These are phyloP conservation scores for Trilocha varians DNA, from an alignment of 2,888 invertebrate genomes.

Conservation along the genomic window DNA sequence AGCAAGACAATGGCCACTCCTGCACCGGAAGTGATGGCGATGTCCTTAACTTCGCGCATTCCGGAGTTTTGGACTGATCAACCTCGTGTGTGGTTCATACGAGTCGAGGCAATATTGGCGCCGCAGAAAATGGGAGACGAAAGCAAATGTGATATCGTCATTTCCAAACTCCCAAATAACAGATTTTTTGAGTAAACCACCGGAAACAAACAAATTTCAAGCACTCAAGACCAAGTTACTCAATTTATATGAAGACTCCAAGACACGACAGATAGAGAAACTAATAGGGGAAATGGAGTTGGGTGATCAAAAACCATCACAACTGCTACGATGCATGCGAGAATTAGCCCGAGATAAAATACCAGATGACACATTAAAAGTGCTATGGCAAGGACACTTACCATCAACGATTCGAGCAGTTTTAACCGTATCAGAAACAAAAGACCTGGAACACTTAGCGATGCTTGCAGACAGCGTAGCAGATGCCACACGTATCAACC, in stretches of 20 bases:
- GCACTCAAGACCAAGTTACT: conserved; percentile 7
- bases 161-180: conserved; percentile 13
- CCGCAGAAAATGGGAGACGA: conserved; percentile 11
- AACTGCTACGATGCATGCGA: conserved; percentile 12
- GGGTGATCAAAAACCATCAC: conserved; percentile 11
- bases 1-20: too few relatives aligned
- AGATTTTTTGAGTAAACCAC: conserved; percentile 14
- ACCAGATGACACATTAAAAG: conserved; percentile 1
- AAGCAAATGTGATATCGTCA: conserved; percentile 11
- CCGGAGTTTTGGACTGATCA: conserved; percentile 16
- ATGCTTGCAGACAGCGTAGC: conserved; percentile 6
- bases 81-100: conserved; percentile 16
- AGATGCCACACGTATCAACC: conserved; percentile 1
- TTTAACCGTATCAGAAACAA: conserved; percentile 5
- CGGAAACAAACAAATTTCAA: conserved; percentile 10
- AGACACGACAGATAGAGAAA: conserved; percentile 9
- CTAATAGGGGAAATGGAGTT: conserved; percentile 10
- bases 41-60: not conserved
- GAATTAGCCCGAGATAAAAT: conserved; percentile 8
- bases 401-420: conserved; percentile 7
- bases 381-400: conserved; percentile 6
- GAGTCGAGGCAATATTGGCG: conserved; percentile 8
- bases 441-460: too few relatives aligned
- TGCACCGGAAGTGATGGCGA: too few relatives aligned
- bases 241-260: conserved; percentile 9